phyloP scores from a whole-genome alignment of 2,888 invertebrate species.

The Eupelmus urozonus region DNA sequence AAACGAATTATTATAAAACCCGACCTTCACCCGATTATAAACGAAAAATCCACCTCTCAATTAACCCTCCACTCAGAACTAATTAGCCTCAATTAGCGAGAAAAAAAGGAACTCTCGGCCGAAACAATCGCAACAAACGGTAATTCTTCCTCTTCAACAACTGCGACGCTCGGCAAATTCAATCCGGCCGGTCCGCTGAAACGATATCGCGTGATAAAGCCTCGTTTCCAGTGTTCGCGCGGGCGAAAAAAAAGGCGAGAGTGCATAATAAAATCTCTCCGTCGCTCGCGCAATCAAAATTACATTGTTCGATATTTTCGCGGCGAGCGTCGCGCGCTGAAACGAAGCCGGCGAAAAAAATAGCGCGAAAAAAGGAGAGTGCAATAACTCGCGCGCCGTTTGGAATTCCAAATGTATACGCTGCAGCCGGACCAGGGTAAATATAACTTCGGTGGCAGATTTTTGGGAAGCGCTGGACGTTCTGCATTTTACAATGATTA shows the following conservation, averaged over 20 bases:
- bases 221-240: constrained; percentile 24
- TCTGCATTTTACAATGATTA: no score
- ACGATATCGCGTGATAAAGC: constrained; percentile 46
- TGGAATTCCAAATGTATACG: constrained; percentile 33
- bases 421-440: constrained; percentile 10
- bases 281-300: constrained; percentile 44
- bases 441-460: neutral
- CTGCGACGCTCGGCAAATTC: constrained; percentile 4
- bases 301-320: constrained; percentile 54
- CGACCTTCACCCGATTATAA: no score
- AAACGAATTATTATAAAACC: no score
- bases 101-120: neutral
- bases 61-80: no score
- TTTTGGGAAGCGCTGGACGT: neutral
- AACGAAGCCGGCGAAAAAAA: neutral
- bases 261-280: constrained; percentile 43
- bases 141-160: constrained; percentile 9
- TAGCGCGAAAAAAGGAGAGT: neutral
- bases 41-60: neutral
- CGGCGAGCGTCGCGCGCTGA: neutral
- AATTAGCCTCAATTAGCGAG: no score
- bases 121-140: neutral
- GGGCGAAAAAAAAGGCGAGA: neutral
- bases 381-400: constrained; percentile 22
- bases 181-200: constrained; percentile 23